Percentiles rank a stretch among this genome's conserved stretches.
phyloP scores from a whole-genome alignment of 2,888 invertebrate species.

The Gisinianus flammeolus region DNA sequence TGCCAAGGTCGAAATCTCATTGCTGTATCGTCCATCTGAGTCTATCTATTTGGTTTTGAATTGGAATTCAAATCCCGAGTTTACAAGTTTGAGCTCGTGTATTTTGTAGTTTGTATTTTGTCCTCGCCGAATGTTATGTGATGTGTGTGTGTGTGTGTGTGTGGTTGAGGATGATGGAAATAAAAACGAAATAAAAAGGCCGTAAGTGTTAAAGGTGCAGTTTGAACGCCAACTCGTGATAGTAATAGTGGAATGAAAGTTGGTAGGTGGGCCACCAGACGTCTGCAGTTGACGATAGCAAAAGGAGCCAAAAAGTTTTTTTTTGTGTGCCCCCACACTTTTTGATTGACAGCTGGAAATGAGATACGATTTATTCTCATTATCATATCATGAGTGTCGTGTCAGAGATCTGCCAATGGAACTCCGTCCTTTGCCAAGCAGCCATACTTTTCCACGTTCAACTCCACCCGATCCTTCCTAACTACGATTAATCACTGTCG shows the following conservation, averaged over 20 bases:
- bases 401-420: conserved; percentile 58
- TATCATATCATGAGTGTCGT: conserved; percentile 59
- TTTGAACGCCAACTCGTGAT: conserved; percentile 58
- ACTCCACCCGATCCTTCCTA: conserved; percentile 59
- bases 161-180: too few relatives aligned
- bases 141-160: too few relatives aligned
- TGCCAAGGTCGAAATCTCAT: too few relatives aligned
- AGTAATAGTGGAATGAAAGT: conserved; percentile 47
- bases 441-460: conserved; percentile 58
- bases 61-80: background rate
- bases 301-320: background rate
- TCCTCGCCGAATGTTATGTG: too few relatives aligned
- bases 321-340: conserved; percentile 27
- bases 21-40: background rate
- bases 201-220: conserved; percentile 25
- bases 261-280: conserved; percentile 56
- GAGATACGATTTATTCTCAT: conserved; percentile 59
- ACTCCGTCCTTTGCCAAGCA: conserved; percentile 53
- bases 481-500: conserved; percentile 58
- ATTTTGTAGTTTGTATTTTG: too few relatives aligned
- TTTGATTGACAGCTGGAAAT: conserved; percentile 59
- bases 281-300: conserved; percentile 53
- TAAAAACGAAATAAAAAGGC: too few relatives aligned
- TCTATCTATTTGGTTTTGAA: background rate
- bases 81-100: too few relatives aligned